Conservation (phyloP, 2,888 invertebrate species). For the Oxyscelio sp. region DNA sequence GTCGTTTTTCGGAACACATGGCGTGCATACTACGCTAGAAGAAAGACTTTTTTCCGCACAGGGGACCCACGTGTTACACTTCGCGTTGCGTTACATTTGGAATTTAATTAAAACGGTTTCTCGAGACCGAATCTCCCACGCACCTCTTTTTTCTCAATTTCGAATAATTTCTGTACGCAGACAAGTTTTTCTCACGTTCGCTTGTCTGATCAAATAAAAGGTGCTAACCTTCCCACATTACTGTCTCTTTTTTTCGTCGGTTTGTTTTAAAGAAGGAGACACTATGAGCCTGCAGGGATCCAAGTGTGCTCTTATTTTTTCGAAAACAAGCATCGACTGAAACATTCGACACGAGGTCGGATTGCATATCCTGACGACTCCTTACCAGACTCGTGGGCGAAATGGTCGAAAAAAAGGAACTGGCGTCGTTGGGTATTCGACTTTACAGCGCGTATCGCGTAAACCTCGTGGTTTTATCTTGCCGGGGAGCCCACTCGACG, state of each 20-base stretch:
- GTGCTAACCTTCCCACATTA: slow-evolving; percentile 73
- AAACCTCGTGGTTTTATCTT: slow-evolving; percentile 73
- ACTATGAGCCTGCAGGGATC: slow-evolving; percentile 51
- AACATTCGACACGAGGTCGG: slow-evolving; percentile 68
- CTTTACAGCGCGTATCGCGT: slow-evolving; percentile 72
- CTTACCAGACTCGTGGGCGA: slow-evolving; percentile 74
- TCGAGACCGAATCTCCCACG: slow-evolving; percentile 38
- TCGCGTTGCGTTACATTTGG: slow-evolving; percentile 35
- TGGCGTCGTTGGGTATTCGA: slow-evolving; percentile 68
- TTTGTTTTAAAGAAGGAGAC: slow-evolving; percentile 57
- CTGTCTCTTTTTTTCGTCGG: slow-evolving; percentile 38
- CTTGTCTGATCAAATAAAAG: slow-evolving; percentile 72
- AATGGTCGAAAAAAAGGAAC: slow-evolving; percentile 60
- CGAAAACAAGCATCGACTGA: slow-evolving; percentile 62
- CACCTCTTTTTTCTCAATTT: slow-evolving; percentile 44
- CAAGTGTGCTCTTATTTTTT: slow-evolving; percentile 61
- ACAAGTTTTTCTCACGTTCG: slow-evolving; percentile 69
- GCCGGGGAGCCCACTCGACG: slow-evolving; percentile 68
- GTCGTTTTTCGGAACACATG: slow-evolving; percentile 83
- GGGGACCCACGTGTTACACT: slow-evolving; percentile 83
- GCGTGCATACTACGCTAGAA: slow-evolving; percentile 83
- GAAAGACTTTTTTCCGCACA: slow-evolving; percentile 86
- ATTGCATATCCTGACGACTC: slow-evolving; percentile 64
- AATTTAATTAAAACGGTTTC: slow-evolving; percentile 36
- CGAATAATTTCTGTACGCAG: slow-evolving; percentile 59